Base-by-base conservation (phyloP, 2,888 invertebrate genomes). In the Trichopria drosophilae region DNA sequence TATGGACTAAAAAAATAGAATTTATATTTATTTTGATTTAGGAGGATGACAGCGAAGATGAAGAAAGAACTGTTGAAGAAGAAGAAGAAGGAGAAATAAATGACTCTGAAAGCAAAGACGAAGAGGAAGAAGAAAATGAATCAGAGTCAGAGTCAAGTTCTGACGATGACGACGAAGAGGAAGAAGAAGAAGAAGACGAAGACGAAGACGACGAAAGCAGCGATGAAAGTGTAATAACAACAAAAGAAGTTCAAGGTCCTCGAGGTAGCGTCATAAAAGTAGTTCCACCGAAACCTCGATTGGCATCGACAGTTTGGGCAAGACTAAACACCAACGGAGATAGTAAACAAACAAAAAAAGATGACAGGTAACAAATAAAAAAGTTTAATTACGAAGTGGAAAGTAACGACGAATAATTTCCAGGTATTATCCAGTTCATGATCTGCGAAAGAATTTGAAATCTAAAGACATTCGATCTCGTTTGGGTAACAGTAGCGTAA, bases 211-310 rank as follows among this genome's bases (percentile, higher is more conserved):
- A 64, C 12, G 55, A 63, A 28, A 65, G 63, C 5, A 62, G 62
- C 36, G 64, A 64, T 18, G 62, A 65, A 13, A 68, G 64, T 20
- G 65, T 69, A 31, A 46, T 65, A 39, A 65, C 68, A 70, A 88
- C 87, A 69, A 83, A 84, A 56, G 84, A 82, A 70, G 68, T 80
- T 26, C 79, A 80, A 63, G 73, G 73, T 7, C 69, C 71, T 19
- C 69, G 68, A 55, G 73, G 74, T 20, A 75, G 81, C 63, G 76
- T 80, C 12, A 79, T 79, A 68, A 82, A 82, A 63, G 78, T 79
- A 62, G 81, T 82, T 35, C 78, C 80, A 64, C 73, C 65, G 60
- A 73, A 73, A 51, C 73, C 74, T 31, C 76, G 70, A 42, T 72
- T 72, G 41, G 70, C 74, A 12, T 77, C 76, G 5, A 81, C 77